These are phyloP conservation scores for Oasisia sp. DNA, from an alignment of 2,888 invertebrate species.

Conservation along the genomic window DNA sequence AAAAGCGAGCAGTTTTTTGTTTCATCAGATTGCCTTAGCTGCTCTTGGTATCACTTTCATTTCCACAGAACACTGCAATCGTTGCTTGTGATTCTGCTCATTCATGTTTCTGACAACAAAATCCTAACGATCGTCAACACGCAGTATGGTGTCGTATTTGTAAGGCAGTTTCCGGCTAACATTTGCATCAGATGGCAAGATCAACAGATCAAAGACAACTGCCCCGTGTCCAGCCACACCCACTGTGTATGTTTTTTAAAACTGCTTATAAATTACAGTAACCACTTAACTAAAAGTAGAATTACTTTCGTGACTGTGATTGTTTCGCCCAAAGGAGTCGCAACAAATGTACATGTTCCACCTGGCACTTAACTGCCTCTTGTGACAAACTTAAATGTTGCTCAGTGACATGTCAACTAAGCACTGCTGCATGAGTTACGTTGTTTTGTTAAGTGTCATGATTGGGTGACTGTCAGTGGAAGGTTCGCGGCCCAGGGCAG, in stretches of 20 bases:
- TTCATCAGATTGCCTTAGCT: no score
- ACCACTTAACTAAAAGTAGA: background rate
- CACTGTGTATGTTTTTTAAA: background rate
- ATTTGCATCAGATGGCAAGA: background rate
- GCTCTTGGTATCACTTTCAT: background rate
- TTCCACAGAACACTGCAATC: background rate
- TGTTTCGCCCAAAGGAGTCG: background rate
- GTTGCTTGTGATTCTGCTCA: background rate
- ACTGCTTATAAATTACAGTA: background rate
- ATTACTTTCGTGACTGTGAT: background rate
- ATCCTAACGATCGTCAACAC: background rate
- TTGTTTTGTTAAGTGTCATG: background rate
- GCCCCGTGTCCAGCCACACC: background rate
- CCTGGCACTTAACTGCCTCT: background rate
- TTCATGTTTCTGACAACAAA: background rate
- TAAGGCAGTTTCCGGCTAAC: background rate
- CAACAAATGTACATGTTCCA: background rate
- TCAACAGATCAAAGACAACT: background rate
- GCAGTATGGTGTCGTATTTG: background rate
- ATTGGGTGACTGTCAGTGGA: background rate
- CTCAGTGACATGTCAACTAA: background rate
- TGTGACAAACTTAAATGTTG: background rate
- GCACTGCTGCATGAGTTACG: background rate
- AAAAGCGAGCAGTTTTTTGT: no score
- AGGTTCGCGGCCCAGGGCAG: background rate